phyloP scores from a whole-genome alignment of 2,113 vertebrate genomes.

The Sinocyclocheilus grahami region DNA sequence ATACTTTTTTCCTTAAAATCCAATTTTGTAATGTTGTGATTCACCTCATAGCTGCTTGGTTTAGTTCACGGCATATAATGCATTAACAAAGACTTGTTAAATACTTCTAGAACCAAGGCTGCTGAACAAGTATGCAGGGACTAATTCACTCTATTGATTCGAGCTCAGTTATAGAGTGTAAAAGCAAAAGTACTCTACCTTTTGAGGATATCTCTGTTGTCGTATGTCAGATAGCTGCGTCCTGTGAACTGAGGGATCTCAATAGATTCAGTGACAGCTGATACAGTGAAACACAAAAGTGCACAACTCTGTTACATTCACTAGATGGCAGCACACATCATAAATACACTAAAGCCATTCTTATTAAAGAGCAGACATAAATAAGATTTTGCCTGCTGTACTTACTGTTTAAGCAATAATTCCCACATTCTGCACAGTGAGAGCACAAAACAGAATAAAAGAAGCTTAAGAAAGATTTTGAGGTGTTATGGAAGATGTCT shows the following conservation, averaged over 20 bases:
- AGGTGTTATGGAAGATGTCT: constrained; percentile 9
- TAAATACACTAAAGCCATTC: neutral
- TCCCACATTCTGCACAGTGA: constrained; percentile 89
- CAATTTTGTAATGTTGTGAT: neutral
- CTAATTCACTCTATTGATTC: neutral
- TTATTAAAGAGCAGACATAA: neutral
- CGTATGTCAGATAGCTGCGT: constrained; percentile 91
- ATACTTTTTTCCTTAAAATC: neutral
- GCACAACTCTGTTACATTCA: constrained; percentile 40
- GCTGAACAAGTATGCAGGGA: neutral
- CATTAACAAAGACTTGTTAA: neutral
- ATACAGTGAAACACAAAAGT: constrained; percentile 38
- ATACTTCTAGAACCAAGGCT: neutral
- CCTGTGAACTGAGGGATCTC: constrained; percentile 98
- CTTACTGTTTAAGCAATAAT: constrained; percentile 98
- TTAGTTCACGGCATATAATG: neutral
- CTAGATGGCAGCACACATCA: constrained; percentile 53
- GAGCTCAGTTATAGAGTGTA: neutral
- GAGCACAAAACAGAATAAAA: constrained; percentile 80
- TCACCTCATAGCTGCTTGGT: neutral
- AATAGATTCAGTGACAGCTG: constrained; percentile 91
- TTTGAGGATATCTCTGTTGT: constrained; percentile 89
- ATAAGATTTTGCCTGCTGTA: constrained; percentile 55
- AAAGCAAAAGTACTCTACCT: constrained; percentile 73
- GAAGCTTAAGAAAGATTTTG: constrained; percentile 38